Evolutionary conservation across 1,140 invertebrate species (phyloP).

Genomic region (Portunus trituberculatus): DNA sequence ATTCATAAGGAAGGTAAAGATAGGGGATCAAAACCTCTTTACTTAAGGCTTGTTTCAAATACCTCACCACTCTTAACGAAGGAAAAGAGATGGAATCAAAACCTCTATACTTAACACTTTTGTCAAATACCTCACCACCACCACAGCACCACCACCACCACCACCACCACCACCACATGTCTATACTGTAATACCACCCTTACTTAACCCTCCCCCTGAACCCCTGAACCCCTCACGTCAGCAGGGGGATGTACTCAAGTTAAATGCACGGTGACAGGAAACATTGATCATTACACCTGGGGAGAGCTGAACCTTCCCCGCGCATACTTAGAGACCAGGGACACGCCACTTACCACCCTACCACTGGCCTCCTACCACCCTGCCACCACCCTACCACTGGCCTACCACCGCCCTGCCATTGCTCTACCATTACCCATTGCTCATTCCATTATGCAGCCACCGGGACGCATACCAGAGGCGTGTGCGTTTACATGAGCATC

Average conservation of each 20-base stretch:
- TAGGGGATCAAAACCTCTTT: not conserved
- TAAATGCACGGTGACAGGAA: not conserved
- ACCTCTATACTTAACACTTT: too few species aligned
- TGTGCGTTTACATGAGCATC: not conserved
- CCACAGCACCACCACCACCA: too few species aligned
- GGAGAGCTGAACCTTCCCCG: not conserved
- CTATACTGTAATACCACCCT: too few species aligned
- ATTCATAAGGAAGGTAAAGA: too few species aligned
- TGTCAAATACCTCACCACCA: too few species aligned
- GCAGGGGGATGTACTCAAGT: not conserved
- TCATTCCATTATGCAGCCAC: not conserved
- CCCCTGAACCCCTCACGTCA: not conserved
- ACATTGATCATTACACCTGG: constrained; percentile 21
- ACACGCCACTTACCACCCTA: too few species aligned
- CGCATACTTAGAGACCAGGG: not conserved
- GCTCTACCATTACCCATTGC: not conserved
- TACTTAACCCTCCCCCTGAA: too few species aligned
- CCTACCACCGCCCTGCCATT: too few species aligned
- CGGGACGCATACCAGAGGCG: not conserved
- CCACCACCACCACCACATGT: too few species aligned
- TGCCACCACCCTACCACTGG: too few species aligned
- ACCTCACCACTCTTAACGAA: not conserved
- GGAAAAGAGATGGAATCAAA: not conserved
- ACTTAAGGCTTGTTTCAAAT: too few species aligned
- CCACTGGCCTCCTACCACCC: too few species aligned